A percentile compares a stretch with the other conserved stretches of the same genome.
Conservation (phyloP, 1,140 invertebrate species). For the Cotesia glomerata region DNA sequence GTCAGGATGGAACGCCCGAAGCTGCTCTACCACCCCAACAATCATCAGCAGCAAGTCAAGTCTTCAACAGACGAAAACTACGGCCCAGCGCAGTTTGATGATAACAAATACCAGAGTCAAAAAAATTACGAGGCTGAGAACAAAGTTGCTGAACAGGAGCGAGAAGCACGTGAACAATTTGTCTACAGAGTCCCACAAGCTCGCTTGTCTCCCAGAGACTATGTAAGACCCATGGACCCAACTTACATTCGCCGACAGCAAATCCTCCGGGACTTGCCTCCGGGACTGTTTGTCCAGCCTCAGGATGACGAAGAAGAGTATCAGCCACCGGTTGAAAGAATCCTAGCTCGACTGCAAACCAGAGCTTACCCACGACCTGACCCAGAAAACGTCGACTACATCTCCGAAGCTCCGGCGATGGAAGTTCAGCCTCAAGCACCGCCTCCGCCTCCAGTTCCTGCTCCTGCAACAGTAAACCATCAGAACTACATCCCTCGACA, state of each 20-base stretch:
- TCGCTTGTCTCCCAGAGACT: conserved; percentile 44
- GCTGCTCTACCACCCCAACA: conserved; percentile 48
- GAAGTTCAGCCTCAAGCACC: conserved; percentile 38
- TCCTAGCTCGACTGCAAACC: conserved; percentile 45
- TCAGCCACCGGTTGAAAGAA: conserved; percentile 41
- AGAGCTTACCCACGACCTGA: conserved; percentile 50
- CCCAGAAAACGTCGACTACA: conserved; percentile 50
- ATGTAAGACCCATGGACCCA: conserved; percentile 49
- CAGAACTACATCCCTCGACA: not conserved
- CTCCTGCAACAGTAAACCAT: not conserved
- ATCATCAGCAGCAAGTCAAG: conserved; percentile 42
- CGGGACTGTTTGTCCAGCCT: conserved; percentile 43
- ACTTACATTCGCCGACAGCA: conserved; percentile 50
- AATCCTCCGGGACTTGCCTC: conserved; percentile 47
- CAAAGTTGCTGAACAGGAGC: conserved; percentile 44
- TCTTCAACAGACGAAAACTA: conserved; percentile 53
- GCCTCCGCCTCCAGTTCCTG: conserved; percentile 33
- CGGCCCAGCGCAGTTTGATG: conserved; percentile 59
- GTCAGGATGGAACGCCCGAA: conserved; percentile 53
- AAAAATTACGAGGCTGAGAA: conserved; percentile 44
- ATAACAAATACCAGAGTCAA: conserved; percentile 43
- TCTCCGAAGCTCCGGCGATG: conserved; percentile 49
- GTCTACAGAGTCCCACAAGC: conserved; percentile 42
- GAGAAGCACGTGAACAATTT: conserved; percentile 46
- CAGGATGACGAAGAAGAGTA: no score